A percentile compares a stretch with the other conserved stretches of the same genome.
Evolutionary conservation across 2,888 invertebrate genomes (phyloP).

Genomic region (Microplitis manilae): DNA sequence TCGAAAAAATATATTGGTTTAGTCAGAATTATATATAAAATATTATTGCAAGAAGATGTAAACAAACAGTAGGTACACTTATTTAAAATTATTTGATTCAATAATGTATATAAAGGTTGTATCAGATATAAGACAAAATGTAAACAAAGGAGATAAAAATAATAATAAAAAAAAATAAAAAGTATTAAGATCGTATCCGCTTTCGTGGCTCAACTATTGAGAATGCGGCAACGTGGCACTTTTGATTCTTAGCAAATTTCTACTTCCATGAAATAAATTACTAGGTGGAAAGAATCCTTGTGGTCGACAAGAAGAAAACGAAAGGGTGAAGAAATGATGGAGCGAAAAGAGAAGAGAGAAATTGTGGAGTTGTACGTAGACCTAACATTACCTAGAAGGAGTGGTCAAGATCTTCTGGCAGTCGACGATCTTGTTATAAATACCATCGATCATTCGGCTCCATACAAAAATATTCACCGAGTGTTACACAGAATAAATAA

Average conservation of each 20-base stretch:
- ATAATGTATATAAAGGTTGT: neutral
- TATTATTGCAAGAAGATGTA: neutral
- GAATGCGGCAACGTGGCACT: constrained; percentile 55
- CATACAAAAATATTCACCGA: neutral
- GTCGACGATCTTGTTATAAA: constrained; percentile 58
- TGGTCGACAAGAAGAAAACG: constrained; percentile 41
- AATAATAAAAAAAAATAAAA: constrained; percentile 28
- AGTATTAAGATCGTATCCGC: constrained; percentile 39
- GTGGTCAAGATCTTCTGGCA: constrained; percentile 48
- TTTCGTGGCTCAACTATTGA: constrained; percentile 39
- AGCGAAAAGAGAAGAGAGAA: constrained; percentile 24
- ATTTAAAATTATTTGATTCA: neutral
- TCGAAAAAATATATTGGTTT: neutral
- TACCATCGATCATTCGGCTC: constrained; percentile 25
- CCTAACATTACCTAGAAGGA: constrained; percentile 49
- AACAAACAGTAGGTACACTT: neutral
- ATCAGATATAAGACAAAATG: constrained; percentile 20
- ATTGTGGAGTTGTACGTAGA: constrained; percentile 39
- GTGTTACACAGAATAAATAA: neutral
- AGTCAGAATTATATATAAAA: neutral
- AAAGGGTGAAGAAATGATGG: constrained; percentile 24
- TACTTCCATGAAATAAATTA: constrained; percentile 60
- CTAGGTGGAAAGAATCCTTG: constrained; percentile 46
- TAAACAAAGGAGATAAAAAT: constrained; percentile 26
- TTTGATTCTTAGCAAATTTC: constrained; percentile 61